These are phyloP conservation scores for Bryconaethiops microstoma DNA, from an alignment of 2,797 vertebrate genomes.

Conservation along the genomic window DNA sequence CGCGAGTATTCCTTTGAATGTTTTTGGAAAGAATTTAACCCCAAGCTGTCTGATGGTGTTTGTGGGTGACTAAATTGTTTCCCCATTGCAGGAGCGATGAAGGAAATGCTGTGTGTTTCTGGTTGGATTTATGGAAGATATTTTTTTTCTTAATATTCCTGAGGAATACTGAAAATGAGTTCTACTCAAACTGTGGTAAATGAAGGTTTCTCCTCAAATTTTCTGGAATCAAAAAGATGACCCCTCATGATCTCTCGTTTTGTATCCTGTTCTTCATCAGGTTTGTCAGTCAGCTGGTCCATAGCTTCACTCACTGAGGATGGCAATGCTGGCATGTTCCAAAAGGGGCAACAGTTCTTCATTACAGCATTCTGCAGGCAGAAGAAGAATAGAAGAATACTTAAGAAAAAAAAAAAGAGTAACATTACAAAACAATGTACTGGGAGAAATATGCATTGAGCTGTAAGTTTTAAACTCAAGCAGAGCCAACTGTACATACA, in stretches of 20 bases:
- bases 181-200: conserved; percentile 64
- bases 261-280: conserved; percentile 63
- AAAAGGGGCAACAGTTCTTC: conserved; percentile 98
- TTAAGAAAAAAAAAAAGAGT: neutral
- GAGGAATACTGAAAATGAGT: conserved; percentile 42
- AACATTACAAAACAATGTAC: neutral
- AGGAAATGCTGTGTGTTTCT: conserved; percentile 17
- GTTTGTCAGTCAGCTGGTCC: conserved; percentile 74
- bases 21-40: neutral
- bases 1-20: neutral
- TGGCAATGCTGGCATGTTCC: conserved; percentile 96
- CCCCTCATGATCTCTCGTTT: conserved; percentile 62
- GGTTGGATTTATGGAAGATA: conserved; percentile 25
- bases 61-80: neutral
- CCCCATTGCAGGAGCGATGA: neutral
- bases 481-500: no score
- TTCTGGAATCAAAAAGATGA: conserved; percentile 69
- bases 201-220: conserved; percentile 63
- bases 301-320: conserved; percentile 77
- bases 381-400: conserved; percentile 43
- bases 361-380: conserved; percentile 90
- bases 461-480: neutral
- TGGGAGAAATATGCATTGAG: neutral
- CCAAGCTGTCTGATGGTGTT: neutral
- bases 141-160: conserved; percentile 37